These are phyloP conservation scores for Oegoconia quadripuncta DNA, from an alignment of 2,888 invertebrate genomes.

Conservation along the genomic window DNA sequence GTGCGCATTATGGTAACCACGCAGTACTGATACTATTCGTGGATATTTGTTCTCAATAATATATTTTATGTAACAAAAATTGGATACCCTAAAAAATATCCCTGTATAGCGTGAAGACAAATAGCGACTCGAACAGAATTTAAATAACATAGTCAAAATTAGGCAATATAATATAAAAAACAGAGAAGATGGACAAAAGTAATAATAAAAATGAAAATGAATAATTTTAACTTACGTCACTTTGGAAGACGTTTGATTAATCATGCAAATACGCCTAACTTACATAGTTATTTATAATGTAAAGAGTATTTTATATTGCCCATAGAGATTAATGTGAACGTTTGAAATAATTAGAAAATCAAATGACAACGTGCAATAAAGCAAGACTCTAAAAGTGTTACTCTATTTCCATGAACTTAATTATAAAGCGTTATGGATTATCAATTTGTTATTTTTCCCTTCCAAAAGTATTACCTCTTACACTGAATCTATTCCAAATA, in stretches of 20 bases:
- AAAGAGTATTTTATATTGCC: constrained; percentile 43
- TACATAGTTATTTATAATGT: constrained; percentile 53
- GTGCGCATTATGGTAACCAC: too few relatives aligned
- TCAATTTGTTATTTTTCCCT: constrained; percentile 42
- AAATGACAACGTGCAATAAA: constrained; percentile 54
- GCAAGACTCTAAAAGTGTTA: constrained; percentile 57
- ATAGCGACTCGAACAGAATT: too few relatives aligned
- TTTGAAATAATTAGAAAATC: constrained; percentile 34
- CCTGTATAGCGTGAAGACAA: too few relatives aligned
- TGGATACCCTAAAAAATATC: too few relatives aligned
- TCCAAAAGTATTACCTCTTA: constrained; percentile 52
- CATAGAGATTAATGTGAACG: constrained; percentile 28
- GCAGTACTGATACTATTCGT: too few relatives aligned
- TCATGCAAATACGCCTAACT: constrained; percentile 69
- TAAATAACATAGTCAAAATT: too few relatives aligned
- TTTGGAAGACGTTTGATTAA: constrained; percentile 78
- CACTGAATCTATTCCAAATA: too few relatives aligned
- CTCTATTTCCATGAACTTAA: constrained; percentile 72
- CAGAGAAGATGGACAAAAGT: not conserved
- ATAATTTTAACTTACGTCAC: constrained; percentile 61
- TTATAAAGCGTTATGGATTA: constrained; percentile 77
- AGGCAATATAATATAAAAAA: too few relatives aligned
- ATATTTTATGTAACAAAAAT: too few relatives aligned
- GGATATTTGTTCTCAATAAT: too few relatives aligned
- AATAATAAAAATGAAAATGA: constrained; percentile 9